phyloP scores from a whole-genome alignment of 2,888 invertebrate species.

The Acanthosoma haemorrhoidale region DNA sequence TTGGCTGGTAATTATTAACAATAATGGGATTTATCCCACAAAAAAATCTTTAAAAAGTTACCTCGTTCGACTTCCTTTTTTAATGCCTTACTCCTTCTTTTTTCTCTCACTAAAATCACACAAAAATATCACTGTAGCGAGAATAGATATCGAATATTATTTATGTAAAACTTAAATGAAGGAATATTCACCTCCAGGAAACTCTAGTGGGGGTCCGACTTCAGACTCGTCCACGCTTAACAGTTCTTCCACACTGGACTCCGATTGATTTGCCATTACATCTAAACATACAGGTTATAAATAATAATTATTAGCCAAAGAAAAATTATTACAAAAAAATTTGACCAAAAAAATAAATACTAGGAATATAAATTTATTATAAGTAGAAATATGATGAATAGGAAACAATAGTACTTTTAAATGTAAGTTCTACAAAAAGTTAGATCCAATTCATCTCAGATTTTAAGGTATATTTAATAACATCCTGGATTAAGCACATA shows the following conservation, averaged over 20 bases:
- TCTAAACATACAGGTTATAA: too few species aligned
- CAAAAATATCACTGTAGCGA: constrained; percentile 34
- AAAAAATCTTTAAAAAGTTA: too few species aligned
- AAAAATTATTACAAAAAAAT: not conserved
- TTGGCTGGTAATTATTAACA: too few species aligned
- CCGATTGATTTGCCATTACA: constrained; percentile 49
- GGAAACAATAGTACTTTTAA: not conserved
- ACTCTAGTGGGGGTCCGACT: constrained; percentile 43
- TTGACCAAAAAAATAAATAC: not conserved
- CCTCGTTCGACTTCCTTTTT: constrained; percentile 42
- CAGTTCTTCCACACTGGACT: constrained; percentile 49
- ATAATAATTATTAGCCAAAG: not conserved
- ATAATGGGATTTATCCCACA: too few species aligned
- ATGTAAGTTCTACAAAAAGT: too few species aligned
- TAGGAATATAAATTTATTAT: too few species aligned
- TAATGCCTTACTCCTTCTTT: constrained; percentile 46
- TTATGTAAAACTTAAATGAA: not conserved
- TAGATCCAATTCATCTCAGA: too few species aligned
- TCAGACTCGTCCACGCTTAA: constrained; percentile 46
- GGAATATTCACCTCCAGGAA: constrained; percentile 28
- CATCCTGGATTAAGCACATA: not conserved
- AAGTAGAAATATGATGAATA: not conserved
- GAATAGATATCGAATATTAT: not conserved
- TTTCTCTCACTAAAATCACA: constrained; percentile 44
- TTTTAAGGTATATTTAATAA: too few species aligned